Conservation (phyloP, 2,113 vertebrate species). For the Lagopus leucura region DNA sequence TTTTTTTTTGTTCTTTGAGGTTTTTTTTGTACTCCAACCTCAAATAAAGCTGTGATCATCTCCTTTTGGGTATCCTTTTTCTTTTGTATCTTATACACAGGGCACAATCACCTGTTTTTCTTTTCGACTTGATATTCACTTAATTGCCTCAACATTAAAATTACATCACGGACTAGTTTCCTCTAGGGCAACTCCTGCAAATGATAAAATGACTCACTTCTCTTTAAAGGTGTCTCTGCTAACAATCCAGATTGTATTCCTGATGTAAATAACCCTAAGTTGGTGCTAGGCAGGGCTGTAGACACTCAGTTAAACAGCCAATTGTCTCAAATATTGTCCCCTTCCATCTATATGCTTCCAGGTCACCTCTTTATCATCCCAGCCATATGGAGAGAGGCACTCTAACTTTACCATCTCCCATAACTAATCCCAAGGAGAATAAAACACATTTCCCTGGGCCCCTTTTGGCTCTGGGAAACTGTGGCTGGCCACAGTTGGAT, state of each 20-base stretch:
- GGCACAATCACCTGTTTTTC: neutral
- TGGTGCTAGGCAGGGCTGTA: neutral
- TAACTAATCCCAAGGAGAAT: neutral
- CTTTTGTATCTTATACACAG: neutral
- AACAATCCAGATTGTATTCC: neutral
- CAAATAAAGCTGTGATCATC: neutral
- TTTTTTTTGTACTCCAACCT: neutral
- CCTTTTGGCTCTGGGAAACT: neutral
- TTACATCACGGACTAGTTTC: neutral
- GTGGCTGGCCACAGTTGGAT: neutral
- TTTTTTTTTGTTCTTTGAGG: no score
- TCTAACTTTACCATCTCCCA: neutral
- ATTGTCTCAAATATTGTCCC: neutral
- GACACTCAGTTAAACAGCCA: neutral
- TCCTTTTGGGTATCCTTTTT: neutral
- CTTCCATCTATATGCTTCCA: neutral
- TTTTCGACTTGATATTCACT: neutral
- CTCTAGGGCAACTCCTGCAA: neutral
- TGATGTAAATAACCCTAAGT: neutral
- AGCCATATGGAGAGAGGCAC: neutral
- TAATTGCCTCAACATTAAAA: neutral
- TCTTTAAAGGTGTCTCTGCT: neutral
- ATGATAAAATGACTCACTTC: neutral
- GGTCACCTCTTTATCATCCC: neutral
- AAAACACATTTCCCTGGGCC: neutral